Evolutionary conservation across 92 coral and sea anemone species (phyloP).

Genomic region (Pocillopora grandis): DNA sequence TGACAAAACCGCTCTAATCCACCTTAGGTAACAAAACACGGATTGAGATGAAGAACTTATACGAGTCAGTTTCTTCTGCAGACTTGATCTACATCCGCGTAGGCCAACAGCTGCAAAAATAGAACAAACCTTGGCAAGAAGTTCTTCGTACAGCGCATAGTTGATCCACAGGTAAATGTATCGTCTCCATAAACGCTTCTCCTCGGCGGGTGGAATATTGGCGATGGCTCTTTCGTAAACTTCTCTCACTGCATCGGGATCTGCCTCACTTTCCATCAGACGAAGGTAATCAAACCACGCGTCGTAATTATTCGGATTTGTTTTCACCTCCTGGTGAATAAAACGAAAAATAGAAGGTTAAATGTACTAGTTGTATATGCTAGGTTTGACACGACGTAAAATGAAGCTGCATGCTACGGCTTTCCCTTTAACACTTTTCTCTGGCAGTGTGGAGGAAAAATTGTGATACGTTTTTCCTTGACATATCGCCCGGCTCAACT

Average conservation of each 20-base stretch:
- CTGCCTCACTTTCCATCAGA: slow-evolving; percentile 89
- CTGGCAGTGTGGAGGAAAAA: no score
- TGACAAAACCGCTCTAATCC: no score
- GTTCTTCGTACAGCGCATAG: slow-evolving; percentile 93
- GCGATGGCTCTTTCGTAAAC: slow-evolving; percentile 94
- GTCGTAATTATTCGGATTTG: slow-evolving; percentile 92
- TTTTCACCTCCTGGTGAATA: slow-evolving; percentile 80
- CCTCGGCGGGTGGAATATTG: slow-evolving; percentile 94
- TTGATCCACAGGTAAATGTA: slow-evolving; percentile 97
- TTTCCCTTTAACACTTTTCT: no score
- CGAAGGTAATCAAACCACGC: slow-evolving; percentile 99
- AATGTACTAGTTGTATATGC: not conserved
- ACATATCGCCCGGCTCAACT: no score
- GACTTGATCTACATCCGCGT: no score
- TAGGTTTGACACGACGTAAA: not conserved
- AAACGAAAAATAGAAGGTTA: not conserved
- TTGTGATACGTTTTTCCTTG: no score
- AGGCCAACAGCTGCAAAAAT: not conserved
- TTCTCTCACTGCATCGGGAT: slow-evolving; percentile 80
- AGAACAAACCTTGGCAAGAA: slow-evolving; percentile 73
- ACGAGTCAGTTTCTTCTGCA: no score
- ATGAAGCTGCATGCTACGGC: no score
- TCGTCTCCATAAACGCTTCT: slow-evolving; percentile 93
- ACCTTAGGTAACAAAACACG: no score
- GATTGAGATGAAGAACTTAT: no score